Evolutionary conservation across 2,888 invertebrate species (phyloP).

Genomic region (Drosophila formosana): DNA sequence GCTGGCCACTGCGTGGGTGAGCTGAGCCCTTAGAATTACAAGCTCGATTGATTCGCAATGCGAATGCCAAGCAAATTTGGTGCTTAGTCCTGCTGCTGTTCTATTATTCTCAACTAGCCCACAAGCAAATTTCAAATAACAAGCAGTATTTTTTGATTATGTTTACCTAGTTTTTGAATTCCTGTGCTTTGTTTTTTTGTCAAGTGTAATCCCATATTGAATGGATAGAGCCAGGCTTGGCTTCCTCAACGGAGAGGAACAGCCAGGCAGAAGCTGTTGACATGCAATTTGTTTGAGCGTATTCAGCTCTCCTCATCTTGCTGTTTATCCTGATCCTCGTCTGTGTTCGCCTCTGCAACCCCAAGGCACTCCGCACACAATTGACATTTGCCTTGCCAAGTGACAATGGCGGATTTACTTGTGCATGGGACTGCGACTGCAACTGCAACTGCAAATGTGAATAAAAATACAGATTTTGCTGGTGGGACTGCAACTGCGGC

Average conservation of each 20-base stretch:
- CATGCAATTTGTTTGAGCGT: slow-evolving; percentile 76
- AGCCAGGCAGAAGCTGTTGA: slow-evolving; percentile 66
- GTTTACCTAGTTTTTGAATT: slow-evolving; percentile 21
- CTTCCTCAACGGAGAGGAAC: slow-evolving; percentile 57
- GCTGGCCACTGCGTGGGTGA: slow-evolving; percentile 47
- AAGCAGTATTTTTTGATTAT: slow-evolving; percentile 24
- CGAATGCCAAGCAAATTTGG: slow-evolving; percentile 1
- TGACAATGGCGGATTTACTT: slow-evolving; percentile 66
- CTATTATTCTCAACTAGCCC: slow-evolving; percentile 6
- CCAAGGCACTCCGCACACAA: slow-evolving; percentile 55
- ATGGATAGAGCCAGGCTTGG: slow-evolving; percentile 11
- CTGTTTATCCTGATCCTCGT: slow-evolving; percentile 33
- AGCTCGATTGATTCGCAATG: slow-evolving; percentile 77
- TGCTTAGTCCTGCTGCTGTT: neutral
- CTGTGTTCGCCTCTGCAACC: slow-evolving; percentile 28
- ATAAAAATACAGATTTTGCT: neutral
- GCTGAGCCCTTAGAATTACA: slow-evolving; percentile 61
- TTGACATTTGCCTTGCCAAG: slow-evolving; percentile 67
- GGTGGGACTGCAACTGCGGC: slow-evolving; percentile 40
- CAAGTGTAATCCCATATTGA: slow-evolving; percentile 47
- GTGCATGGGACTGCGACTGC: slow-evolving; percentile 28
- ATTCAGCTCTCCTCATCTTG: slow-evolving; percentile 31
- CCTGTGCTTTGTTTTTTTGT: slow-evolving; percentile 29
- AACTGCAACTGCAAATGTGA: neutral
- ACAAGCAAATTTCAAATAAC: slow-evolving; percentile 32